Evolutionary conservation across 2,113 vertebrate genomes (phyloP).

Genomic region (Microtus oregoni): DNA sequence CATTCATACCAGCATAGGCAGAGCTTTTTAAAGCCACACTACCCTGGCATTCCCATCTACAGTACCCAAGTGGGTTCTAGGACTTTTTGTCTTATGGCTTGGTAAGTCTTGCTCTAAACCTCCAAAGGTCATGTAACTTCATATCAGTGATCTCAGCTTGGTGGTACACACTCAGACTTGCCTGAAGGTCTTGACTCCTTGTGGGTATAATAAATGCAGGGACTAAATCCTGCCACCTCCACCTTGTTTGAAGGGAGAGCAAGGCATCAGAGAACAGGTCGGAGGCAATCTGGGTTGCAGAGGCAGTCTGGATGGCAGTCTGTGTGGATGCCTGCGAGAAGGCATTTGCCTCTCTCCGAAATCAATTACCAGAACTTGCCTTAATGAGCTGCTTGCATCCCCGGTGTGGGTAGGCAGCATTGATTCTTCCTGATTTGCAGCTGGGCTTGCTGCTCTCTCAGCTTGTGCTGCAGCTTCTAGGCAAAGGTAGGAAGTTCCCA

Average conservation of each 20-base stretch:
- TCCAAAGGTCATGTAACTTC: neutral
- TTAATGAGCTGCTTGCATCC: neutral
- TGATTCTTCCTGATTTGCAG: rapidly evolving
- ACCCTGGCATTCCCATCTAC: neutral
- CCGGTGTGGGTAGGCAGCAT: neutral
- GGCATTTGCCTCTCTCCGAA: neutral
- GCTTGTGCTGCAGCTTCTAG: neutral
- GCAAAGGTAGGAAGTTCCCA: neutral
- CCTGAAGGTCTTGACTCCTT: neutral
- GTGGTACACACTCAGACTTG: neutral
- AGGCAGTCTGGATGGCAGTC: neutral
- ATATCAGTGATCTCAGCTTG: neutral
- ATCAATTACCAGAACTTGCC: neutral
- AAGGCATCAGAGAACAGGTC: neutral
- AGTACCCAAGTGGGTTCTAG: neutral
- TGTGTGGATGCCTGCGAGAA: neutral
- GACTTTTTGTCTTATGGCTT: neutral
- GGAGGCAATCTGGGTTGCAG: neutral
- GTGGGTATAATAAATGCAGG: neutral
- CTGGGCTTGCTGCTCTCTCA: neutral
- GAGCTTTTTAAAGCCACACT: neutral
- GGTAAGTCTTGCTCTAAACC: neutral
- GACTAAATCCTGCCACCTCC: neutral
- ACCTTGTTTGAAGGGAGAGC: neutral
- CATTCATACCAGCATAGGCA: neutral